Base-by-base conservation (phyloP, 2,888 invertebrate genomes). In the Mylabris sibirica region DNA sequence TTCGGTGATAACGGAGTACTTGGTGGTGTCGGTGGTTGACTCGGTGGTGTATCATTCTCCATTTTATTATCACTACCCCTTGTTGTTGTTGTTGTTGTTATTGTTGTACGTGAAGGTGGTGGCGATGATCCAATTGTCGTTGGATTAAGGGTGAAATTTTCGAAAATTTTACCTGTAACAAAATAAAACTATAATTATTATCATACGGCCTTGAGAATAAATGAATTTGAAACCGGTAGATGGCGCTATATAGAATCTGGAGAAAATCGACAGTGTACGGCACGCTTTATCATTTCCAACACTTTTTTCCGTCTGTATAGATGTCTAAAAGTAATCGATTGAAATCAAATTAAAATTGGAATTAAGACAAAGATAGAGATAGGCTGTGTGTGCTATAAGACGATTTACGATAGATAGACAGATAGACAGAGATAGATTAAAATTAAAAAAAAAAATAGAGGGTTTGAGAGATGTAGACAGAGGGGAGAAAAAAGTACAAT, bases 1-100 rank as follows among this genome's bases (percentile, higher is more conserved):
- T 82, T 83, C 9, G 86, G 86, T 2, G 85, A 85, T 35, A 86
- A 80, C 26, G 87, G 86, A 2, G 86, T 87, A 67, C 85, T 84
- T n/a, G 87, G 87, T 3, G 86, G 86, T 22, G 87, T 87, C 12
- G 87, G 87, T 5, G 87, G 87, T 75, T 87, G 86, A n/a, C 84
- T 84, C 11, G 84, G 83, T 12, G 85, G 84, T 12, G 83, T 77
- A 12, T 68, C 68, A 9, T 24, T 59, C 9, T 64, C 66, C 41
- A 64, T 60, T 26, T 66, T 66, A 49, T 38, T 49, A n/a, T 14
- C 11, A 60, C 11, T 2, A 30, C 30, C 12, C 1, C 4, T 60
- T 30, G 34, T 34, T 60, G 35, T n/a, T 60, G 17, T 22, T 11
- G 74, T 76, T 64, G 65, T 30, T 74, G 53, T 49, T n/a, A n/a